Percentiles rank a stretch among this genome's conserved stretches.
Conservation (phyloP, 2,888 invertebrate genomes). For the Anthrax anthrax region DNA sequence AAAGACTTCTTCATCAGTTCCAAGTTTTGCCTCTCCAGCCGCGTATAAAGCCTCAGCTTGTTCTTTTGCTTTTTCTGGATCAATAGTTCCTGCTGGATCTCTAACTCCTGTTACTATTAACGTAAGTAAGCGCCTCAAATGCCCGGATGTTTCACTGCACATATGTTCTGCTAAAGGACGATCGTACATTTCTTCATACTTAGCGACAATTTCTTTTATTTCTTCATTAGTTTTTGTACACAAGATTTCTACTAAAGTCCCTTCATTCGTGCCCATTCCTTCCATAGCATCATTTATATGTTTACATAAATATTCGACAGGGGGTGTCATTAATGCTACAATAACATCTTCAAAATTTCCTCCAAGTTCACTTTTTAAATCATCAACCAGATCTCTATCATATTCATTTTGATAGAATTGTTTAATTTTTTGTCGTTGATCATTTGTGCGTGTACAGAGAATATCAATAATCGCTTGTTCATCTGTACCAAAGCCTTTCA, state of each 20-base stretch:
- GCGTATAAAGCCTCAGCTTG: conserved; percentile 54
- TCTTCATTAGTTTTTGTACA: conserved; percentile 54
- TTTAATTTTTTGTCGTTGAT: conserved; percentile 54
- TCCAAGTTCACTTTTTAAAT: conserved; percentile 55
- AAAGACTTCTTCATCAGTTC: conserved; percentile 56
- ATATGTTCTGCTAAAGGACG: conserved; percentile 56
- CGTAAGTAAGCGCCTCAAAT: conserved; percentile 58
- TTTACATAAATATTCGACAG: conserved; percentile 54
- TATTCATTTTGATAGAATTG: conserved; percentile 44
- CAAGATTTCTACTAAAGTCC: conserved; percentile 57
- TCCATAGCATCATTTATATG: conserved; percentile 58
- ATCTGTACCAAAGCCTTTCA: conserved; percentile 58
- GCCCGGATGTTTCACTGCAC: conserved; percentile 60
- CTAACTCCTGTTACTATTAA: conserved; percentile 52
- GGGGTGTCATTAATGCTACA: conserved; percentile 51
- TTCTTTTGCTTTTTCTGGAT: conserved; percentile 47
- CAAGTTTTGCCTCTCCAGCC: conserved; percentile 53
- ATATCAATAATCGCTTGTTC: conserved; percentile 59
- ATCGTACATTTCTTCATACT: conserved; percentile 48
- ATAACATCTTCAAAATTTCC: conserved; percentile 62
- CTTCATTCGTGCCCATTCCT: conserved; percentile 59
- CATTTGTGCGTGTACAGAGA: conserved; percentile 49
- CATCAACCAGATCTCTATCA: conserved; percentile 46
- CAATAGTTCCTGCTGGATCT: conserved; percentile 45
- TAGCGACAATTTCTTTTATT: conserved; percentile 43